Base-by-base conservation (phyloP, 2,797 vertebrate species). In the Tenualosa ilisha region DNA sequence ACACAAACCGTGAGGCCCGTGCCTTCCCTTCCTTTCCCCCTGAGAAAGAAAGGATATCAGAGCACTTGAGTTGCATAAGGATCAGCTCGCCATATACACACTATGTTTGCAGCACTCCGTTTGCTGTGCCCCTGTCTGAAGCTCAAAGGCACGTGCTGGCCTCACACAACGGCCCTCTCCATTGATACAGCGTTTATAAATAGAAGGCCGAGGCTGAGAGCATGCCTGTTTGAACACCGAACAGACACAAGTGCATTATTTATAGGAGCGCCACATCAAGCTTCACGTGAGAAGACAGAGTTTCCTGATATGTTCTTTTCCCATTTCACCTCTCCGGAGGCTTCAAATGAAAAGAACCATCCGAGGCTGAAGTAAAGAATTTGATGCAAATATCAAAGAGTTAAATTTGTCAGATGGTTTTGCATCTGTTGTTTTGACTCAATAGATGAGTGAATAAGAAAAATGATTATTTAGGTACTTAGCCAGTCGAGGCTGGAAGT, bases 171-270 rank as follows among this genome's bases (percentile, higher is more conserved):
- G 40, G 72, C 37, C 72, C 37, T 46, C 82, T 88, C 85, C 88
- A 87, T 91, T 92, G 91, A 94, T 92, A 91, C 84, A 37, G 37
- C 68, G 22, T 88, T 93, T 86, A 94, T 94, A 95, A 94, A 95
- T 94, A 94, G 92, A 91, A 68, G 46, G 86, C 88, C 82, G 79
- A 56, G 88, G 46, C 22, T 87, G 72, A 9, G 85, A 88, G 89
- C 89, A 83, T 88, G 91, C 90, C 89, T 84, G 84, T 91, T 92
- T 90, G 86, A 93, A 93, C 92, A 88, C 90, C 90, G 92, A 92
- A 92, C 92, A 92, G 93, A 93, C 88, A 89, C 91, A 82, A 81
- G 86, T 54, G 2, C 2, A 72, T 91, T 94, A 93, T 92, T 92
- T 92, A 94, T 94, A 93, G 92, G 89, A 43, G n/a, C 84, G 82